Percentiles rank a stretch among this genome's conserved stretches.
Conservation (phyloP, 2,113 vertebrate genomes). For the Vimba vimba region DNA sequence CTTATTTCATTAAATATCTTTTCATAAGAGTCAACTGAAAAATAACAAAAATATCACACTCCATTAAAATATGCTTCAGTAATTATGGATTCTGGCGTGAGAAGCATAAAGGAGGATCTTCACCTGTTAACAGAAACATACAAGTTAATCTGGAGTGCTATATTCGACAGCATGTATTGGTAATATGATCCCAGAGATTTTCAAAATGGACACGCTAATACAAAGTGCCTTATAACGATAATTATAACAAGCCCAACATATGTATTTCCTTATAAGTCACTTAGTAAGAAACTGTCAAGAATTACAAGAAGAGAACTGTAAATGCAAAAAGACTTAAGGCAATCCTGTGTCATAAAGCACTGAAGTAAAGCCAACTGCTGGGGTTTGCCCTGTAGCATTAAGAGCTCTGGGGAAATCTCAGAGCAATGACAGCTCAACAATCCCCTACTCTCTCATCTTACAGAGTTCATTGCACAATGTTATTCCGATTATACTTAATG, state of each 20-base stretch:
- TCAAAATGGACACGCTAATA: background rate
- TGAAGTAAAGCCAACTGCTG: constrained; percentile 5
- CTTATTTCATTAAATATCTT: too few species aligned
- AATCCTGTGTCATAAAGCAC: constrained; percentile 9
- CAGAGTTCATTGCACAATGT: background rate
- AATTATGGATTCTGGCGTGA: too few species aligned
- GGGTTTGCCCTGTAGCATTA: constrained; percentile 38
- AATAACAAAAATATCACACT: too few species aligned
- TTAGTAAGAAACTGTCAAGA: background rate
- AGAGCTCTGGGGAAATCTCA: constrained; percentile 29
- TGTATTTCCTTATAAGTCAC: background rate
- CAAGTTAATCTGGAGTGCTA: too few species aligned
- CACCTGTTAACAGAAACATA: too few species aligned
- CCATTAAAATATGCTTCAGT: too few species aligned
- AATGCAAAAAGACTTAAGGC: constrained; percentile 27
- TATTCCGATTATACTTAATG: background rate
- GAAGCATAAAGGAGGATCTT: too few species aligned
- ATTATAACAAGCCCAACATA: background rate
- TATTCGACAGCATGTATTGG: too few species aligned
- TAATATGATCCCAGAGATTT: too few species aligned
- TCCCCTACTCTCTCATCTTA: background rate
- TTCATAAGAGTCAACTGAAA: too few species aligned
- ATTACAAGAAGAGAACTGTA: constrained; percentile 18
- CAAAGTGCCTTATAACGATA: background rate
- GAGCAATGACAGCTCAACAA: constrained; percentile 32